Conservation (phyloP, 2,888 invertebrate species). For the Epirrhoe tristata region DNA sequence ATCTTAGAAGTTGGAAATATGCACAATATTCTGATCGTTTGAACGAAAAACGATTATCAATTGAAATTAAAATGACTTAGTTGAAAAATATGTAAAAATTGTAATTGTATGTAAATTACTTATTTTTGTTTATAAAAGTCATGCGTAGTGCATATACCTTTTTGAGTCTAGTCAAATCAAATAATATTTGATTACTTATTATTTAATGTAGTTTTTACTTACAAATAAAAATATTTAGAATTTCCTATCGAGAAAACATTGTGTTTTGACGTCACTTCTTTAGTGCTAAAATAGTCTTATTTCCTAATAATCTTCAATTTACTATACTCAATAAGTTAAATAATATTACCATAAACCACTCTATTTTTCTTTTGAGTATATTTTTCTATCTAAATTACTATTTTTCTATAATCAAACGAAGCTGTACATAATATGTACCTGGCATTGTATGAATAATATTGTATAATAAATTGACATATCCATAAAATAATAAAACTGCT, state of each 20-base stretch:
- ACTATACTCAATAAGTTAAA: slow-evolving; percentile 12
- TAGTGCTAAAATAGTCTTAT: slow-evolving; percentile 24
- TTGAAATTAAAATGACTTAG: not conserved
- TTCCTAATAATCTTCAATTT: slow-evolving; percentile 12
- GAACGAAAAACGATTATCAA: slow-evolving; percentile 18
- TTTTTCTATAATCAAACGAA: slow-evolving; percentile 25
- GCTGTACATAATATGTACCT: slow-evolving; percentile 20
- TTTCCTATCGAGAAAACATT: slow-evolving; percentile 6
- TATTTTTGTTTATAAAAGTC: slow-evolving; percentile 11
- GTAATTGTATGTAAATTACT: not conserved
- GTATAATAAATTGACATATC: slow-evolving; percentile 11
- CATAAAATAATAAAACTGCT: not conserved
- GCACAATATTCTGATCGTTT: slow-evolving; percentile 15
- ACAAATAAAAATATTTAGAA: slow-evolving; percentile 1
- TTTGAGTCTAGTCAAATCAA: slow-evolving; percentile 35
- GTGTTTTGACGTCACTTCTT: slow-evolving; percentile 2
- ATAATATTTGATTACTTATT: slow-evolving; percentile 25
- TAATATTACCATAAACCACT: not conserved
- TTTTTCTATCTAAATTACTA: slow-evolving; percentile 23
- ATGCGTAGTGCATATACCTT: slow-evolving; percentile 15
- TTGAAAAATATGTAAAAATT: not conserved
- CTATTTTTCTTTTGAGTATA: slow-evolving; percentile 20
- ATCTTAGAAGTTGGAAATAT: slow-evolving; percentile 8
- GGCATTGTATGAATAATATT: slow-evolving; percentile 2
- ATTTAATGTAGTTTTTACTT: slow-evolving; percentile 20